Conservation (phyloP, 1,140 invertebrate genomes). For the Euschistus heros region DNA sequence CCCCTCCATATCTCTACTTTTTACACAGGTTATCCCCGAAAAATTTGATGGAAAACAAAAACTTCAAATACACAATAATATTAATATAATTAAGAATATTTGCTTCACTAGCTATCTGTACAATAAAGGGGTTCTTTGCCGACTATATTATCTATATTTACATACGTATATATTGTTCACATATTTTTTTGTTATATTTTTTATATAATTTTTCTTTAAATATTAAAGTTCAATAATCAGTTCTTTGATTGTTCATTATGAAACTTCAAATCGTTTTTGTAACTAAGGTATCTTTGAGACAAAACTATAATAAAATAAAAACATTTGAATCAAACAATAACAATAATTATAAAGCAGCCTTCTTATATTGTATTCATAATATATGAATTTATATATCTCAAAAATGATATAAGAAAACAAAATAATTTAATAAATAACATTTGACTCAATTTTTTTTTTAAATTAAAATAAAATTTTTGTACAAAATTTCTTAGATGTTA, state of each 20-base stretch:
- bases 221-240: conserved; percentile 8
- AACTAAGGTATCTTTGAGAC: neutral
- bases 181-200: conserved; percentile 13
- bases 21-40: conserved; percentile 23
- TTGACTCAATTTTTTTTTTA: too few species aligned
- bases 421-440: too few species aligned
- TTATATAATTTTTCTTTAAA: conserved; percentile 12
- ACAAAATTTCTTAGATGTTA: conserved; percentile 9
- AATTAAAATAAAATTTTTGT: neutral
- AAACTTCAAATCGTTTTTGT: neutral
- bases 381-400: conserved; percentile 3
- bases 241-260: conserved; percentile 20
- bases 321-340: conserved; percentile 16
- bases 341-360: conserved; percentile 17
- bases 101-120: conserved; percentile 23
- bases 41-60: conserved; percentile 21
- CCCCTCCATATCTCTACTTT: conserved; percentile 26
- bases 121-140: conserved; percentile 21
- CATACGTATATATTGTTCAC: conserved; percentile 17
- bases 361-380: conserved; percentile 8
- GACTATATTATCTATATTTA: conserved; percentile 22
- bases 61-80: conserved; percentile 25
- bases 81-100: conserved; percentile 26
- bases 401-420: neutral
- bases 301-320: conserved; percentile 15